A percentile compares a stretch with the other conserved stretches of the same genome.
These are phyloP conservation scores for Labia minor DNA, from an alignment of 2,888 invertebrate species.

Conservation along the genomic window DNA sequence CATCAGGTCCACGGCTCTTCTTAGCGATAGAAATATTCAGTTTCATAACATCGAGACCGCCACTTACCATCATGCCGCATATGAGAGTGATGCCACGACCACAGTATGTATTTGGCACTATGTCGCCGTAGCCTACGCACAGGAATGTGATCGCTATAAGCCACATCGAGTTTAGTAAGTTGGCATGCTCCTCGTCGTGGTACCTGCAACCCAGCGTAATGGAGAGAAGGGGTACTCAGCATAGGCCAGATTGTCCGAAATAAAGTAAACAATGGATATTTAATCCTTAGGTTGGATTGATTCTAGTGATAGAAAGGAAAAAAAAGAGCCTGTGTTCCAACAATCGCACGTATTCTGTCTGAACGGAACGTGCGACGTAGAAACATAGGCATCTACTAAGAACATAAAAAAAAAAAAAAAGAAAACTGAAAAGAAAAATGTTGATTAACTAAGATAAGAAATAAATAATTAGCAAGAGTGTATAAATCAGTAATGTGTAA, in stretches of 20 bases:
- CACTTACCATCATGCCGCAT: slow-evolving; percentile 98
- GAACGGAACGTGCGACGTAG: not conserved
- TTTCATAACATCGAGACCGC: too few relatives aligned
- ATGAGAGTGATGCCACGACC: slow-evolving; percentile 98
- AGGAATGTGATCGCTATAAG: slow-evolving; percentile 99
- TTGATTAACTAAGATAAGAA: not conserved
- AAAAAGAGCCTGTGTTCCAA: not conserved
- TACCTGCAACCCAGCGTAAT: slow-evolving; percentile 50
- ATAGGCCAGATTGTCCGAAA: not conserved
- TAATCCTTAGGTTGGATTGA: not conserved
- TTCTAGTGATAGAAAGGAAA: not conserved
- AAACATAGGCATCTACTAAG: not conserved
- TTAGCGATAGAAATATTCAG: too few relatives aligned
- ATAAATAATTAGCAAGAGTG: not conserved
- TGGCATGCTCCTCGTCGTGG: slow-evolving; percentile 97
- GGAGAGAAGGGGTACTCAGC: slow-evolving; percentile 5
- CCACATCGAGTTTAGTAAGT: slow-evolving; percentile 99
- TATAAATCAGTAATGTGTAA: not conserved
- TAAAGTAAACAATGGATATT: not conserved
- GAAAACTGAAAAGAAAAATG: not conserved
- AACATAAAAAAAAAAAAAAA: not conserved
- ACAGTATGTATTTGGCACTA: slow-evolving; percentile 99
- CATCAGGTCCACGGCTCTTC: too few relatives aligned
- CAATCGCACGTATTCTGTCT: not conserved
- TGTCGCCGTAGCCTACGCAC: slow-evolving; percentile 99